phyloP scores from a whole-genome alignment of 35 echinoderm and acorn worm species.

The Nesometra sesokonis region DNA sequence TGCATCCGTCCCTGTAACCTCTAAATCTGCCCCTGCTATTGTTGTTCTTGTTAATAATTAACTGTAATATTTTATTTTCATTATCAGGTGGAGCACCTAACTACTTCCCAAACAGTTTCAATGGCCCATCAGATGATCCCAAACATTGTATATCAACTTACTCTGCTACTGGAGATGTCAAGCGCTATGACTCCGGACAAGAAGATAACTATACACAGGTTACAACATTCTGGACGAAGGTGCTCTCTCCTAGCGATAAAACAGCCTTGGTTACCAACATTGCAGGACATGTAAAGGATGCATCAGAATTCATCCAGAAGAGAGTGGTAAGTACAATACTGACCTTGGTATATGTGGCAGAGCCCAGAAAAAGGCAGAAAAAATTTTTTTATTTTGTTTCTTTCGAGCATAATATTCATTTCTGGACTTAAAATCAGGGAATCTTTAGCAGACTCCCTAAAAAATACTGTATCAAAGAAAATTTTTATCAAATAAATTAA shows the following conservation, averaged over 20 bases:
- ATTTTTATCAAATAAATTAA: too few relatives aligned
- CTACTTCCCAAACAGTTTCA: slow-evolving; percentile 98
- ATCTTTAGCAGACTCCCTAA: too few relatives aligned
- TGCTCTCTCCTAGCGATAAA: slow-evolving; percentile 40
- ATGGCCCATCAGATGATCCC: slow-evolving; percentile 43
- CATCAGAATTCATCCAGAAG: slow-evolving; percentile 79
- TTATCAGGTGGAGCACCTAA: slow-evolving; percentile 72
- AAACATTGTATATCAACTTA: slow-evolving; percentile 17
- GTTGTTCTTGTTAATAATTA: too few relatives aligned
- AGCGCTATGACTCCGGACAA: slow-evolving; percentile 59
- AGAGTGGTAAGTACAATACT: slow-evolving; percentile 68
- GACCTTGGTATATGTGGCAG: too few relatives aligned
- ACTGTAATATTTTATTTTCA: background rate
- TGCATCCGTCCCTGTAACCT: too few relatives aligned
- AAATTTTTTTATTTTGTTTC: too few relatives aligned
- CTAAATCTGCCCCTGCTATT: too few relatives aligned
- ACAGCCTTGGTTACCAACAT: slow-evolving; percentile 67
- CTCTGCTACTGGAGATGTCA: slow-evolving; percentile 20
- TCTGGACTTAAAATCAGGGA: too few relatives aligned
- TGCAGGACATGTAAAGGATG: slow-evolving; percentile 70
- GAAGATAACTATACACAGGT: slow-evolving; percentile 84
- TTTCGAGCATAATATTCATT: too few relatives aligned
- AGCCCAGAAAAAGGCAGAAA: too few relatives aligned
- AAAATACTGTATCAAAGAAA: too few relatives aligned
- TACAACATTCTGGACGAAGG: slow-evolving; percentile 62